phyloP scores from a whole-genome alignment of 1,140 invertebrate species.

The Bombus superbus region DNA sequence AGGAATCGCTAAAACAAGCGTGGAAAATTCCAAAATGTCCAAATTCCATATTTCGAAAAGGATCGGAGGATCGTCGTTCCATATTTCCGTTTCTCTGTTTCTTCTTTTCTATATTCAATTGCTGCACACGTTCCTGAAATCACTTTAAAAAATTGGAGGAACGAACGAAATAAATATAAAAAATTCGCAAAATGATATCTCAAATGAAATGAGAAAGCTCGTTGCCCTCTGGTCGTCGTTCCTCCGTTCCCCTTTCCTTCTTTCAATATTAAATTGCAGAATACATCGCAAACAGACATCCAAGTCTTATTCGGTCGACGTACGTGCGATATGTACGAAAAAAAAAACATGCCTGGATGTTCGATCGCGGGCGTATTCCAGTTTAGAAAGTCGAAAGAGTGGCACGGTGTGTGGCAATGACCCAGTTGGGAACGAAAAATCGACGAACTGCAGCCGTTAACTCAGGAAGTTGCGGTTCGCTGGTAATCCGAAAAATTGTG shows the following conservation, averaged over 20 bases:
- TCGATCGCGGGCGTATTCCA: conserved; percentile 14
- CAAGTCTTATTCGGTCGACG: background rate
- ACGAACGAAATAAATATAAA: too few relatives aligned
- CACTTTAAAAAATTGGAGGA: too few relatives aligned
- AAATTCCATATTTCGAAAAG: too few relatives aligned
- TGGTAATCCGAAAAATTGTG: conserved; percentile 43
- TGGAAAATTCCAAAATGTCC: too few relatives aligned
- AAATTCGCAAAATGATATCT: background rate
- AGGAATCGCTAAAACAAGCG: too few relatives aligned
- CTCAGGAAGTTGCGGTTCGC: background rate
- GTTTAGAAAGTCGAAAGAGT: conserved; percentile 32
- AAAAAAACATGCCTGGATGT: background rate
- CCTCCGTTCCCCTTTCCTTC: background rate
- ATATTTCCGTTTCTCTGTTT: too few relatives aligned
- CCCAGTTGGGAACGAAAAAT: conserved; percentile 41
- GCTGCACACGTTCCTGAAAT: too few relatives aligned
- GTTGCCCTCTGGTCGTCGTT: background rate
- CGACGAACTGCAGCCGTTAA: conserved; percentile 20
- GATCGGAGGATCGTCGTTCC: too few relatives aligned
- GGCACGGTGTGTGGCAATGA: conserved; percentile 24
- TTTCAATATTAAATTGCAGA: background rate
- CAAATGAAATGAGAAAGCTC: background rate
- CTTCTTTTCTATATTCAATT: too few relatives aligned
- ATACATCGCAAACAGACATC: background rate
- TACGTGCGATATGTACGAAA: background rate